Evolutionary conservation across 2,113 vertebrate genomes (phyloP), one percentile per base, ranked within the genome.

Genomic region (Oryzias melastigma): DNA sequence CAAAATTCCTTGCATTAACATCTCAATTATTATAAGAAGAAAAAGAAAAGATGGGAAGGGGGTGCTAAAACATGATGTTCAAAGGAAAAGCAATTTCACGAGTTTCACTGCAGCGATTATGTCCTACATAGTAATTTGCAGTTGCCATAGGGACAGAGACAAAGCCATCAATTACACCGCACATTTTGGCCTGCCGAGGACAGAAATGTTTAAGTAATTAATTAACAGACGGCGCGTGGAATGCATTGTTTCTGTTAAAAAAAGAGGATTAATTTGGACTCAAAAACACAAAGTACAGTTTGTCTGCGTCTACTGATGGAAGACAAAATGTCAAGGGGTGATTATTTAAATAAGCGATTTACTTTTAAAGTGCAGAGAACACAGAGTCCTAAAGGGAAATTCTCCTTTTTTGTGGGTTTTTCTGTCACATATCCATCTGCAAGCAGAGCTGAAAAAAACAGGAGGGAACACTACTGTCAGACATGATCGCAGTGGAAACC

Each of bases 81-180:
- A 47, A 47, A 19, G 46, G 18, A 17, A 18, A 17, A 47, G n/a
- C 46, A 19, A 18, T 65, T 54, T 58, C 19, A 42, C 57, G 22
- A 55, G 46, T 66, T 73, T 73, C 71, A 10, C 35, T 59, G 17
- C 55, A 44, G 52, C 82, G 55, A 85, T 81, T 79, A 71, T 47
- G 25, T 61, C 62, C 58, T 69, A 53, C n/a, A 13, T 64, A 19
- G 65, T 65, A 56, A 83, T 82, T 71, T 78, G 18, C 43, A 58
- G 85, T 88, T 88, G 80, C 71, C 65, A 87, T 85, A 58, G 87
- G 24, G 56, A 90, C 63, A 53, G 52, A 55, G 74, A 73, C 58
- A 73, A 73, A 53, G 41, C 42, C 77, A 69, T 80, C 65, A 82
- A 73, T 79, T 79, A 75, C 52, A 43, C 19, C 27, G 41, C 7